These are phyloP conservation scores for Chaetops frenatus DNA, from an alignment of 2,113 vertebrate genomes.

Conservation along the genomic window DNA sequence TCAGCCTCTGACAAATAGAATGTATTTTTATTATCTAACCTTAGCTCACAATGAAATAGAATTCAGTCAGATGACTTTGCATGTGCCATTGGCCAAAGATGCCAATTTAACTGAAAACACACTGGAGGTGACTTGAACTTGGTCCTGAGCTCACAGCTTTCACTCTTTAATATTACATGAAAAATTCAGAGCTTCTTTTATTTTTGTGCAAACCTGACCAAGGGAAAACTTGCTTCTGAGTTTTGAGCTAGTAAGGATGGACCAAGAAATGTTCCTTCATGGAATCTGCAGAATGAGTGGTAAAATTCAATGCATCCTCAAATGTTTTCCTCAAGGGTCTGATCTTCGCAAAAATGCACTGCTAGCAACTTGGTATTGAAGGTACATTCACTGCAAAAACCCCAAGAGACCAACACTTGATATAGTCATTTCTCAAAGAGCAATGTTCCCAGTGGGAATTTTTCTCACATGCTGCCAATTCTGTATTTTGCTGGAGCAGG, in stretches of 20 bases:
- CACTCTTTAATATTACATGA: background rate
- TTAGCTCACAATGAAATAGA: background rate
- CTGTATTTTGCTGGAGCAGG: slow-evolving; percentile 4
- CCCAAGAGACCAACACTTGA: background rate
- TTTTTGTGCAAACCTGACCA: background rate
- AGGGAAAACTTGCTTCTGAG: background rate
- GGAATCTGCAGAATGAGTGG: background rate
- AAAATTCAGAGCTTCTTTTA: background rate
- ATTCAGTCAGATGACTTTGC: background rate
- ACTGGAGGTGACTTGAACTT: background rate
- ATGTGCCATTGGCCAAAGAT: background rate
- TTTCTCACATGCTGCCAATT: background rate
- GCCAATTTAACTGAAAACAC: background rate
- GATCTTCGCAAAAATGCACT: background rate
- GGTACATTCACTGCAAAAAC: background rate
- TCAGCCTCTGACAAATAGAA: background rate
- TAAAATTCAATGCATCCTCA: background rate
- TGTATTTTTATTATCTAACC: background rate
- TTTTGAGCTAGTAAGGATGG: background rate
- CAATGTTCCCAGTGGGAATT: background rate
- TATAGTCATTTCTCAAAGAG: background rate
- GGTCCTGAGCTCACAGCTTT: background rate
- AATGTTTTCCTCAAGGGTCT: background rate
- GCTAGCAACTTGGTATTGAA: background rate
- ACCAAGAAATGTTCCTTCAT: background rate